Base-by-base conservation (phyloP, 2,113 vertebrate genomes). In the Fulmarus glacialis region DNA sequence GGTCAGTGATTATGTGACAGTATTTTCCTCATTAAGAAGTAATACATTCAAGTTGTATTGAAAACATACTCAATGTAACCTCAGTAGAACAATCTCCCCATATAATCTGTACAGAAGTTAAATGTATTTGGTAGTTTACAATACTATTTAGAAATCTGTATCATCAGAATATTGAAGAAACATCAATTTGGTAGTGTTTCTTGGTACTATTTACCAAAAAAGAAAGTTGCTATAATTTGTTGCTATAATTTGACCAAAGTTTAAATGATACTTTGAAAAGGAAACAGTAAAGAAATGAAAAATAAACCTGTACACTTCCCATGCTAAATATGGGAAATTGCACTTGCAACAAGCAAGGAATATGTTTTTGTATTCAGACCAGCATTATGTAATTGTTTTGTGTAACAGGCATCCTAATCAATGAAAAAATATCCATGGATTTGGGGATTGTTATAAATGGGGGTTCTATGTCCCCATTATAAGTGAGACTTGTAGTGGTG, bases 391-490 rank as follows among this genome's bases (percentile, higher is more conserved):
- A 8, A 12, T 6, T 48, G 55, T 22, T 74, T 42, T 38, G 55
- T 74, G 30, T 19, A 23, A 17, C 22, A 29, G 42, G 42, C 21
- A 24, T 42, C 47, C 18, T 38, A 22, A 20, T 7, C 23, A n/a
- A 5, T 47, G 43, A 16, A 38, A 42, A 42, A 38, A 18, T 9
- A 11, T 20, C 47, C 15, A 2, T 15, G 68, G 88, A 5, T 60
- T 24, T 55, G 67, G 56, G 55, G 27, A 3, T 29, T 20, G 23
- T 50, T 64, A 38, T 34, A 36, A 38, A 20, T 1, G 3, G 59
- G 55, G 43, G 9, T 3, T 47, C 3, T 29, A 0, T 42, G 59
- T 63, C 50, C 30, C 40, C 20, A 0, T 20, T 23, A 1, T 17
- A n/a, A 50, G 30, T 17, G n/a, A 73, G 40, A 11, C 16, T n/a